These are phyloP conservation scores for Listronotus bonariensis DNA, from an alignment of 1,140 invertebrate species.

Conservation along the genomic window DNA sequence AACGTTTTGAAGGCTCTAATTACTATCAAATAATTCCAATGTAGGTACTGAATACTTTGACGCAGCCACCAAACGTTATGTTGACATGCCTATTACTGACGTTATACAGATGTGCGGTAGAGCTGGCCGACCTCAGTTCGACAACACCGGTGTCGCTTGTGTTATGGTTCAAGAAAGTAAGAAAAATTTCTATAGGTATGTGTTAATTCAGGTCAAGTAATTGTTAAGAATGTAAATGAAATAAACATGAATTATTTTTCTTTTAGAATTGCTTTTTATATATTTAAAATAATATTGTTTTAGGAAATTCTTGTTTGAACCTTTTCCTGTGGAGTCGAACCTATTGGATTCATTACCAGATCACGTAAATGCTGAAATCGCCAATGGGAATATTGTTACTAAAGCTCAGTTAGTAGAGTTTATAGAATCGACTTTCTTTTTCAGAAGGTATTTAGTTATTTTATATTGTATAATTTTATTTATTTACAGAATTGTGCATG, in stretches of 20 bases:
- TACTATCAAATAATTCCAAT: slow-evolving; percentile 53
- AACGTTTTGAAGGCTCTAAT: no score
- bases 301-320: slow-evolving; percentile 94
- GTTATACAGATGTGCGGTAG: slow-evolving; percentile 99
- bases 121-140: slow-evolving; percentile 93
- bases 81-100: slow-evolving; percentile 99
- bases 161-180: slow-evolving; percentile 98
- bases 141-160: slow-evolving; percentile 93
- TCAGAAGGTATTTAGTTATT: slow-evolving; percentile 69
- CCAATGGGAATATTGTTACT: slow-evolving; percentile 88
- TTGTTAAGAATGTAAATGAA: not conserved
- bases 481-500: no score
- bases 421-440: slow-evolving; percentile 98
- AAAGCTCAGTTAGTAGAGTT: slow-evolving; percentile 97
- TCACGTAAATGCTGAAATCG: slow-evolving; percentile 97
- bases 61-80: slow-evolving; percentile 94
- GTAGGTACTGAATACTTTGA: slow-evolving; percentile 91
- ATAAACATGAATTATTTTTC: not conserved
- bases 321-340: slow-evolving; percentile 98
- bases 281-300: slow-evolving; percentile 2
- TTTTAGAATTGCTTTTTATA: not conserved
- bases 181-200: slow-evolving; percentile 94
- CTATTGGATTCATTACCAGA: slow-evolving; percentile 89
- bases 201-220: not conserved
- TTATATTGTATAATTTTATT: no score